Evolutionary conservation across 2,797 vertebrate genomes (phyloP).

Genomic region (Xenopus petersii): DNA sequence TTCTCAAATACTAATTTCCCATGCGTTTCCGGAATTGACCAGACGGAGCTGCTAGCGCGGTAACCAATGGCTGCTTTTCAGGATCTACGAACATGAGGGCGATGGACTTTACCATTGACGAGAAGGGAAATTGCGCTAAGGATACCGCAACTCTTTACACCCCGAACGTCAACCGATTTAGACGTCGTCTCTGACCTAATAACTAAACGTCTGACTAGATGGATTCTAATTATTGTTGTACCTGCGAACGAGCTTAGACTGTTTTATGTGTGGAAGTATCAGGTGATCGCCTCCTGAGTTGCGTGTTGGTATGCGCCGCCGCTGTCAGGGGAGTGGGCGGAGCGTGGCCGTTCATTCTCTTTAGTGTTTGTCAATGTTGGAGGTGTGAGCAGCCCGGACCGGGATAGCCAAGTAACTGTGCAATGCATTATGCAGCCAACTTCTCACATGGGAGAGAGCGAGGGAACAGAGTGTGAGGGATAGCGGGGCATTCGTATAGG

Average conservation of each 20-base stretch:
- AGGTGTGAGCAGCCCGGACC: slow-evolving; percentile 63
- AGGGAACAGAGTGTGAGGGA: too few relatives aligned
- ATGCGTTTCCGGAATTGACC: neutral
- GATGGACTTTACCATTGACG: slow-evolving; percentile 3
- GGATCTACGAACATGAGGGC: slow-evolving; percentile 38
- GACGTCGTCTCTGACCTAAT: neutral
- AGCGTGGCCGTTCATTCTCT: slow-evolving; percentile 67
- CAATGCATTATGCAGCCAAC: neutral
- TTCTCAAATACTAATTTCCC: neutral
- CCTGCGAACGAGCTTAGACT: too few relatives aligned
- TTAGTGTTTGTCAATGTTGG: slow-evolving; percentile 91
- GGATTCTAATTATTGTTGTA: too few relatives aligned
- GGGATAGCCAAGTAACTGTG: slow-evolving; percentile 45
- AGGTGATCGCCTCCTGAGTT: neutral
- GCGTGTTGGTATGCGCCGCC: neutral
- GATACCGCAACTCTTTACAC: too few relatives aligned
- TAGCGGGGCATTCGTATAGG: too few relatives aligned
- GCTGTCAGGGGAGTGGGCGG: slow-evolving; percentile 44
- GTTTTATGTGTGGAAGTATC: too few relatives aligned
- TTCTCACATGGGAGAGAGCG: too few relatives aligned
- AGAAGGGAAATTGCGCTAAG: neutral
- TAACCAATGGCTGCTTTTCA: slow-evolving; percentile 36
- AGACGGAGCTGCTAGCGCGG: slow-evolving; percentile 14
- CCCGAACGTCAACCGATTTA: neutral
- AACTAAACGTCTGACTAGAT: neutral